Evolutionary conservation across 2,113 vertebrate genomes (phyloP).

Genomic region (Parotia lawesii): DNA sequence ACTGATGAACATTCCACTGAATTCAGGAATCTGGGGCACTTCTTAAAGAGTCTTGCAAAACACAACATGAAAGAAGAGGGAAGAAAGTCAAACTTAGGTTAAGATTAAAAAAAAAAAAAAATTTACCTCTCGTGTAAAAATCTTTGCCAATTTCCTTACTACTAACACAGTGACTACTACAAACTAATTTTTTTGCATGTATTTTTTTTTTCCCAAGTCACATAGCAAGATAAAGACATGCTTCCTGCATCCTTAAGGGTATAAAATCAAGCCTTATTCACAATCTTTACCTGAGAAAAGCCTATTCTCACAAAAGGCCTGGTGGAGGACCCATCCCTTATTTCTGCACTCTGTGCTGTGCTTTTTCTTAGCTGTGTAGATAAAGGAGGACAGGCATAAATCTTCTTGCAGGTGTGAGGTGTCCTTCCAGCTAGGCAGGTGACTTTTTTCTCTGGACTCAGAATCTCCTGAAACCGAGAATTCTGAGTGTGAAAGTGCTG

Average conservation of each 20-base stretch:
- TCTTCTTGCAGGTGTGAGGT: background rate
- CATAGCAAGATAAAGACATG: background rate
- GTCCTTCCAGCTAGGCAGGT: background rate
- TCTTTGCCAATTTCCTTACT: background rate
- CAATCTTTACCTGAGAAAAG: background rate
- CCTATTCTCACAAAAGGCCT: background rate
- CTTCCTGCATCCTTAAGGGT: background rate
- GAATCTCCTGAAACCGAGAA: background rate
- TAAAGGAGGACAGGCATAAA: background rate
- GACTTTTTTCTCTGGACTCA: background rate
- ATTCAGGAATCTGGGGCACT: background rate
- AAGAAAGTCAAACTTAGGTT: background rate
- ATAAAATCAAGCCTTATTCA: background rate
- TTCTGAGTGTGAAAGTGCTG: background rate
- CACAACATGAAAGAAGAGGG: background rate
- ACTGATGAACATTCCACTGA: background rate
- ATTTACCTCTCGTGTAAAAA: fast-evolving
- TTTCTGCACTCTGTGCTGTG: background rate
- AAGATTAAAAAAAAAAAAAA: background rate
- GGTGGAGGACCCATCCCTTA: background rate
- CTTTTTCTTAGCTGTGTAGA: background rate
- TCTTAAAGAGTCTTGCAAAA: background rate
- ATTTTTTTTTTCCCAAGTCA: fast-evolving
- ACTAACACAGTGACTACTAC: background rate
- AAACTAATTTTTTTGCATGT: fast-evolving